Percentiles rank a stretch among this genome's conserved stretches.
Conservation (phyloP, 2,888 invertebrate species). For the Hydropsyche betteni region DNA sequence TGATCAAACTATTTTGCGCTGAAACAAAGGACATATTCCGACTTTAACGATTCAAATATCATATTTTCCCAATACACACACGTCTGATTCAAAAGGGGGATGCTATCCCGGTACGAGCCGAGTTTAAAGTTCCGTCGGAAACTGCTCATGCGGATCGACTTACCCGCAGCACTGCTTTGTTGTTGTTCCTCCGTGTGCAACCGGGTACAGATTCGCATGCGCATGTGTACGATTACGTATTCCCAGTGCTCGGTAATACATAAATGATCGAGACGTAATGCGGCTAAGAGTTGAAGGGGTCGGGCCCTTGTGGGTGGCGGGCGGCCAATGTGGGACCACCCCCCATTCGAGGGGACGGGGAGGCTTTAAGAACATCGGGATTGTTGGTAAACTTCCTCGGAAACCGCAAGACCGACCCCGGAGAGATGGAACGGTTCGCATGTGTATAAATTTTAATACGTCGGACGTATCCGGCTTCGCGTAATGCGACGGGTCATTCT, state of each 20-base stretch:
- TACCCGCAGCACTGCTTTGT: slow-evolving; percentile 28
- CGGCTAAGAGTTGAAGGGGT: slow-evolving; percentile 35
- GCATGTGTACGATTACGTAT: slow-evolving; percentile 40
- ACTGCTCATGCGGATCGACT: slow-evolving; percentile 10
- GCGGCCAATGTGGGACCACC: background rate
- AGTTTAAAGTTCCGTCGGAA: slow-evolving; percentile 8
- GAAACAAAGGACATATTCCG: no score
- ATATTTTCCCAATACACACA: no score
- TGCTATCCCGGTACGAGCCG: background rate
- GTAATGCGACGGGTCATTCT: background rate
- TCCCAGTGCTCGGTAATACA: slow-evolving; percentile 47
- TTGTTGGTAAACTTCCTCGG: slow-evolving; percentile 43
- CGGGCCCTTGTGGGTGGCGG: background rate
- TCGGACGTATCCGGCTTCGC: background rate
- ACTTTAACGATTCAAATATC: no score
- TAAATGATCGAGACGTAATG: slow-evolving; percentile 49
- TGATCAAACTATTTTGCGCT: no score
- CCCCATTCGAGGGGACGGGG: background rate
- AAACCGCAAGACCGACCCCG: slow-evolving; percentile 38
- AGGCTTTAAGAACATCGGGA: slow-evolving; percentile 19
- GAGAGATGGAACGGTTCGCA: background rate
- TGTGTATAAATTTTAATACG: background rate
- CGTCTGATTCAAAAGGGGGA: no score
- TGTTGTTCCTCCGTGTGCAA: slow-evolving; percentile 5
- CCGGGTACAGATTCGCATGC: background rate